A percentile compares a stretch with the other conserved stretches of the same genome.
Evolutionary conservation across 2,797 vertebrate species (phyloP).

Genomic region (Trichosurus vulpecula): DNA sequence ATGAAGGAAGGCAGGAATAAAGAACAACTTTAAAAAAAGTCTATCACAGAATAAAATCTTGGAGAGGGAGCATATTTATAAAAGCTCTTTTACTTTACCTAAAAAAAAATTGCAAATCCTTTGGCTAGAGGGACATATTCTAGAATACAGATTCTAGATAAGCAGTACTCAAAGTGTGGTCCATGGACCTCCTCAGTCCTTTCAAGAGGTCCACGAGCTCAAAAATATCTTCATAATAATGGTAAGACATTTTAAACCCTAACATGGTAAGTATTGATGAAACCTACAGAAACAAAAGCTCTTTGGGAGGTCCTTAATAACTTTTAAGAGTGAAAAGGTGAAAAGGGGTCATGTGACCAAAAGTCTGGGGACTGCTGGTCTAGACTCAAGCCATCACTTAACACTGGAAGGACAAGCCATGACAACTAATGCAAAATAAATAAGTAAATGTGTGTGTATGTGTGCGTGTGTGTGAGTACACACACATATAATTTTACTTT

Average conservation of each 20-base stretch:
- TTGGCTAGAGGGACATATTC: neutral
- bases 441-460: neutral
- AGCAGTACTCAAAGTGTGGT: neutral
- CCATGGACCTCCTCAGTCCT: neutral
- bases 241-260: neutral
- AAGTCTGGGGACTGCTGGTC: neutral
- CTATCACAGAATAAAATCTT: neutral
- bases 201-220: neutral
- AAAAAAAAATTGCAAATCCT: neutral
- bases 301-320: neutral
- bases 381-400: neutral
- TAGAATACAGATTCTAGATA: neutral
- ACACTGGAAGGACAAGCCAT: neutral
- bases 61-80: neutral
- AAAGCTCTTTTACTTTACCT: neutral
- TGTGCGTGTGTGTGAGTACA: too few relatives aligned
- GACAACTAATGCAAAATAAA: neutral
- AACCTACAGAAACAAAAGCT: neutral
- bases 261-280: neutral
- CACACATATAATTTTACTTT: neutral
- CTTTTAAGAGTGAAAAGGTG: neutral
- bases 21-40: neutral
- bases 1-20: neutral
- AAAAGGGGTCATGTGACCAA: neutral
- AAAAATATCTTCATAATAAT: neutral